A percentile compares a stretch with the other conserved stretches of the same genome.
phyloP scores from a whole-genome alignment of 2,797 vertebrate genomes.

The Pogonophryne albipinna region DNA sequence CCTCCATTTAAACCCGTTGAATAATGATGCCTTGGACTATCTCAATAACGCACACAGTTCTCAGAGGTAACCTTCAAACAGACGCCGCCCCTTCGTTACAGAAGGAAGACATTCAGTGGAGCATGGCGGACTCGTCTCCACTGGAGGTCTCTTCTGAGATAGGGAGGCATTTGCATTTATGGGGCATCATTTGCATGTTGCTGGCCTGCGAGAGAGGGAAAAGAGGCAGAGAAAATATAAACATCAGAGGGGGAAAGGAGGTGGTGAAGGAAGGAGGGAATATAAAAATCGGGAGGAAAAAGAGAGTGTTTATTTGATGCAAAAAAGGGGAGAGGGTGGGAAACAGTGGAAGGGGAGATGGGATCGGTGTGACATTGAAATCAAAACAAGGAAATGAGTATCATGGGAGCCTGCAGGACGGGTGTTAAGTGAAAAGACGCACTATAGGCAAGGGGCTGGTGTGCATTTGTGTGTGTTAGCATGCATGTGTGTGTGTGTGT shows the following conservation, averaged over 20 bases:
- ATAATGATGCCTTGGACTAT: neutral
- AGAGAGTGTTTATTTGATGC: slow-evolving; percentile 21
- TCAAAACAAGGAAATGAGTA: slow-evolving; percentile 75
- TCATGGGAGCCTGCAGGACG: slow-evolving; percentile 64
- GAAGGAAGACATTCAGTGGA: slow-evolving; percentile 22
- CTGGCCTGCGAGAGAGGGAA: slow-evolving; percentile 53
- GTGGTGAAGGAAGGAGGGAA: slow-evolving; percentile 27
- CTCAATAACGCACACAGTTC: slow-evolving; percentile 21
- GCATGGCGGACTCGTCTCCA: slow-evolving; percentile 37
- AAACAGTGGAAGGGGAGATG: slow-evolving; percentile 36
- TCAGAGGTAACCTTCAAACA: slow-evolving; percentile 60
- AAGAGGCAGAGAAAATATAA: slow-evolving; percentile 36
- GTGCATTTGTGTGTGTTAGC: slow-evolving; percentile 31
- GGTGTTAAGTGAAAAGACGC: slow-evolving; percentile 66
- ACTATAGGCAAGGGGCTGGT: slow-evolving; percentile 33
- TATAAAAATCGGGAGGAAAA: slow-evolving; percentile 6
- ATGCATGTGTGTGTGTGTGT: slow-evolving; percentile 29
- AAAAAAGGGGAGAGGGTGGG: neutral
- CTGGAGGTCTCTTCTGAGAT: slow-evolving; percentile 65
- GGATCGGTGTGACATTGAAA: slow-evolving; percentile 72
- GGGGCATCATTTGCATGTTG: slow-evolving; percentile 78
- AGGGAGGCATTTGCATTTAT: slow-evolving; percentile 73
- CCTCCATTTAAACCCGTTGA: slow-evolving; percentile 13
- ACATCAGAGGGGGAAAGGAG: slow-evolving; percentile 41
- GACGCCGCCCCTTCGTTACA: slow-evolving; percentile 1